Base-by-base conservation (phyloP, 1,140 invertebrate genomes). In the Sitobion miscanthi region DNA sequence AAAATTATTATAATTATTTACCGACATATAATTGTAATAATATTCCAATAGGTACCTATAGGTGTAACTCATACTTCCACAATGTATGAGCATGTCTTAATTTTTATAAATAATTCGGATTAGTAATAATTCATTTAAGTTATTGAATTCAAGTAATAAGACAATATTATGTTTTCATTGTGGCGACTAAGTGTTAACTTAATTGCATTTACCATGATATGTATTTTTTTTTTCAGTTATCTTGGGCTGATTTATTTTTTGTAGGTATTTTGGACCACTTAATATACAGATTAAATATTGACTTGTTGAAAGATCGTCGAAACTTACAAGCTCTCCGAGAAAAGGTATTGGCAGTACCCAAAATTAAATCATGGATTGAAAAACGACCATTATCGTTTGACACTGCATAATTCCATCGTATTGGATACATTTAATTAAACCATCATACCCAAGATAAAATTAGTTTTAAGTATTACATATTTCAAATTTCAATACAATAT, bases 181-280 rank as follows among this genome's bases (percentile, higher is more conserved):
- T n/a, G n/a, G 7, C n/a, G 11, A n/a, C n/a, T 11, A n/a, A 77
- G 69, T n/a, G n/a, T 77, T n/a, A 77, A n/a, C 11, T 9, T 0
- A n/a, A 77, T 77, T 77, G 2, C 35, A 77, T 11, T 77, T 30
- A 77, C 69, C 42, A 35, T 7, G 20, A 47, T 25, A n/a, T 89
- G 52, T 94, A 2, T 42, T 4, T 94, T 94, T 82, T 82, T 94
- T 96, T 96, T n/a, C 95, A 97, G 96, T 95, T 96, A 62, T 96
- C 96, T 45, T 97, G 96, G 96, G 96, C 96, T 11, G 96, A 97
- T 94, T 96, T 97, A 94, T 95, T 96, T 0, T 96, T 97, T 94
- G 96, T 96, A 1, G 96, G 96, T 4, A 95, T 96, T 1, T 95
- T 96, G 42, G 96, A 96, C 89, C 96, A 96, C 94, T 95, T 96